Evolutionary conservation across 2,113 vertebrate species (phyloP).

Genomic region (Poeciliopsis prolifica): DNA sequence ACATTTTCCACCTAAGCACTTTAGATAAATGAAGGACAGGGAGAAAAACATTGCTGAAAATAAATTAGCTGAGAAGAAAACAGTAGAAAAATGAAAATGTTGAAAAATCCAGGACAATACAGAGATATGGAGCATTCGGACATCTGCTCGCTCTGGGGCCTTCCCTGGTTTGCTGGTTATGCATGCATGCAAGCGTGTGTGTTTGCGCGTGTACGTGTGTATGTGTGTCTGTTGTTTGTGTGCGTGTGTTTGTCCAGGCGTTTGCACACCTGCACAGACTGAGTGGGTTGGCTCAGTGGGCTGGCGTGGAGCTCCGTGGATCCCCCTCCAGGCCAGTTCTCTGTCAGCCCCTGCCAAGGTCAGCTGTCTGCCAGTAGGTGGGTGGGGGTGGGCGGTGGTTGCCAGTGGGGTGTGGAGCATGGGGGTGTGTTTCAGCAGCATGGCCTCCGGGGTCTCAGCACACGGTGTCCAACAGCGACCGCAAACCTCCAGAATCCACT

Average conservation of each 20-base stretch:
- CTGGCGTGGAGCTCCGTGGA: constrained; percentile 70
- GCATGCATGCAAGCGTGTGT: constrained; percentile 33
- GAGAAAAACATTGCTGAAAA: background rate
- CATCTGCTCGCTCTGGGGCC: constrained; percentile 74
- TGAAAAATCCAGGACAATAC: constrained; percentile 37
- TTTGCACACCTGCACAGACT: constrained; percentile 67
- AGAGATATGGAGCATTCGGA: constrained; percentile 50
- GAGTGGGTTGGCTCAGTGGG: constrained; percentile 75
- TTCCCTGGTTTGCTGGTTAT: constrained; percentile 56
- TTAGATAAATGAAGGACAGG: background rate
- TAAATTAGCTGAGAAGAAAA: background rate
- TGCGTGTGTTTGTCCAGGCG: constrained; percentile 69
- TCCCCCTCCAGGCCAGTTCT: constrained; percentile 78
- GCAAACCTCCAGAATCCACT: constrained; percentile 70
- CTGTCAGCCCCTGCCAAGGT: constrained; percentile 80
- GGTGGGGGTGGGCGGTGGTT: constrained; percentile 24
- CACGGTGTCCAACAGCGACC: constrained; percentile 86
- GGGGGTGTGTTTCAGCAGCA: constrained; percentile 65
- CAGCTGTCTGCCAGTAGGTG: constrained; percentile 68
- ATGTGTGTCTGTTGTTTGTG: constrained; percentile 29
- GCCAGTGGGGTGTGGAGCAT: constrained; percentile 13
- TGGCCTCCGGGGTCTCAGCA: constrained; percentile 70
- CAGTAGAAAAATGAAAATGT: constrained; percentile 1
- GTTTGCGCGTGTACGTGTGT: background rate
- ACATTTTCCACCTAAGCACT: background rate